Evolutionary conservation across 2,888 invertebrate genomes (phyloP), one percentile per base, ranked within the genome.

Genomic region (Cephus runcator): DNA sequence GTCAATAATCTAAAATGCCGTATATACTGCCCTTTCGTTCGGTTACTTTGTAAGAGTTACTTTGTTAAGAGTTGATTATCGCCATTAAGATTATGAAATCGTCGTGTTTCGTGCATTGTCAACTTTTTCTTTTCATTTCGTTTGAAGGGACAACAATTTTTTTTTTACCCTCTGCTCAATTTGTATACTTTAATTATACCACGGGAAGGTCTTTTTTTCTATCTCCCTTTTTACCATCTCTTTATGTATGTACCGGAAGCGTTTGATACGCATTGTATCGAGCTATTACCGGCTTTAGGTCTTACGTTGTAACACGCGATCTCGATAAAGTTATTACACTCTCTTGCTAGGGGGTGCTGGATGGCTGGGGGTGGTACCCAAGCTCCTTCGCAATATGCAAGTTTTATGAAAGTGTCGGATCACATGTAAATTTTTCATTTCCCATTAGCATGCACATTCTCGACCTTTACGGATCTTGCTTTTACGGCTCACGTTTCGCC

Each of bases 401-500:
- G 73, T 73, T 34, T 75, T 71, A 73, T 77, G 73, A 69, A 34
- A 68, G 71, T 73, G 77, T 31, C 35, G 71, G 79, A 77, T 81
- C 79, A 81, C 75, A 77, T 80, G 77, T 80, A 75, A 73, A 79
- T 82, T 81, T 82, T 82, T 79, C 68, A 79, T 82, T 79, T 80
- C 77, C 73, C 76, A 79, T 77, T 56, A 75, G 73, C 76, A 76
- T 76, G 80, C 78, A 76, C 23, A 75, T 75, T 73, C 73, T 69
- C 40, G 36, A 56, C 56, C 23, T 56, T 56, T 56, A 56, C 23
- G 56, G 23, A 56, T 56, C 56, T 23, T 56, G 9, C 23, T 4
- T 71, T 71, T 71, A 71, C 9, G 33, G 12, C 15, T 0, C 71
- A 12, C 34, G 71, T 71, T 34, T 31, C 71, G 31, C 71, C 71